Evolutionary conservation across 2,113 vertebrate genomes (phyloP), one percentile per base, ranked within the genome.

Genomic region (Trichechus manatus): DNA sequence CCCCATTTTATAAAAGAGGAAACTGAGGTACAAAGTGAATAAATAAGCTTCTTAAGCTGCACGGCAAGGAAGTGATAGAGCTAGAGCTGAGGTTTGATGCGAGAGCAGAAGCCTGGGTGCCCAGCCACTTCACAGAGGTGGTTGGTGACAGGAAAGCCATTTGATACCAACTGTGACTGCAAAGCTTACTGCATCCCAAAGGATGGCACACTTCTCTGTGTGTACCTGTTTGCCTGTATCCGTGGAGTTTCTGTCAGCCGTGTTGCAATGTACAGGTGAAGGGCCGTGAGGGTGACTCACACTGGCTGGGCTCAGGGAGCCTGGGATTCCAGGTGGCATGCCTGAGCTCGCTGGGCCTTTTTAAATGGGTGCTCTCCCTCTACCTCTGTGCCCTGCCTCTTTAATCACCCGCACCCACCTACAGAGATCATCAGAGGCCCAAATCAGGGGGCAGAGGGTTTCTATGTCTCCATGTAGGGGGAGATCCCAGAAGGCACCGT

Each of bases 171-270:
- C 31, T 33, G 27, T 39, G 29, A 61, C 63, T 94, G 93, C 96
- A 97, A 3, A 87, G 81, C 80, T 44, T 53, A 11, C 70, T 31
- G 8, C 61, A 59, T 77, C 74, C 95, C 87, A 8, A 92, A 86
- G 95, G 96, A 93, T 88, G 96, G 96, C 97, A 97, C 98, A 92
- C 98, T 87, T 96, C 98, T 97, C 97, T 96, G 95, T 15, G 82
- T 97, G 94, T 95, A 53, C 96, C 95, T 80, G 97, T 92, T 79
- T 89, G 3, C 96, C 97, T 80, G 74, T 95, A 74, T 80, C 85
- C 87, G 92, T 87, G 96, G 95, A 98, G 98, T 98, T 99, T 99
- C 98, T 98, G 98, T 98, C 98, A 97, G 95, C 98, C 29, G 97
- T 99, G 98, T 99, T 98, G 98, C 98, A 99, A 98, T 0, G 92